Base-by-base conservation (phyloP, 2,113 vertebrate species). In the Crotophaga sulcirostris region DNA sequence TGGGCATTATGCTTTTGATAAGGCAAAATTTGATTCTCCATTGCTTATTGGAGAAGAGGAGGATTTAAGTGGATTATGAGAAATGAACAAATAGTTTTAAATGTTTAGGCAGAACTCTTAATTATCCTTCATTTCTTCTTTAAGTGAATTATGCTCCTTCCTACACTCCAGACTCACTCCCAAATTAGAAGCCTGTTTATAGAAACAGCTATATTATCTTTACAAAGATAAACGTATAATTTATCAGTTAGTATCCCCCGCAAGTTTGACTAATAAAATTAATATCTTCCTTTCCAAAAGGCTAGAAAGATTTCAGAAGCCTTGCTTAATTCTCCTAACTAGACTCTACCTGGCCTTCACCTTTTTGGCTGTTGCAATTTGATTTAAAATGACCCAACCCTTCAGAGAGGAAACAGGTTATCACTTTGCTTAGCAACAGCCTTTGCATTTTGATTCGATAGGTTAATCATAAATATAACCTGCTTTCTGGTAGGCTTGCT, bases 41-140 rank as follows among this genome's bases (percentile, higher is more conserved):
- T 33, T 94, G 64, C 68, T 85, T 70, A 3, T 73, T 90, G 69
- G n/a, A 77, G 26, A 70, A 79, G 45, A 75, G 20, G 47, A 84
- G n/a, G 20, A 60, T 72, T 70, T 72, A 51, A 64, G 64, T 58
- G n/a, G 84, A n/a, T 80, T 72, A 78, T 40, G 49, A 80, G 17
- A 93, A 78, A 83, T 51, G 19, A 73, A 64, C 36, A 87, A 69
- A 54, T 33, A 73, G 23, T 47, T 89, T 92, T 73, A 84, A 92
- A 91, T 73, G 26, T 78, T 94, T 88, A 87, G 62, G 29, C 86
- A 92, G 92, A 92, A 52, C 29, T 70, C 38, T 87, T 76, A 94
- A 89, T 93, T 84, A 74, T 20, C 36, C 26, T 87, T 92, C 72
- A 54, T 85, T 84, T 63, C 54, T 90, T 92, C 74, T 91, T 81